phyloP scores from a whole-genome alignment of 2,888 invertebrate genomes.

The Caprella mutica region DNA sequence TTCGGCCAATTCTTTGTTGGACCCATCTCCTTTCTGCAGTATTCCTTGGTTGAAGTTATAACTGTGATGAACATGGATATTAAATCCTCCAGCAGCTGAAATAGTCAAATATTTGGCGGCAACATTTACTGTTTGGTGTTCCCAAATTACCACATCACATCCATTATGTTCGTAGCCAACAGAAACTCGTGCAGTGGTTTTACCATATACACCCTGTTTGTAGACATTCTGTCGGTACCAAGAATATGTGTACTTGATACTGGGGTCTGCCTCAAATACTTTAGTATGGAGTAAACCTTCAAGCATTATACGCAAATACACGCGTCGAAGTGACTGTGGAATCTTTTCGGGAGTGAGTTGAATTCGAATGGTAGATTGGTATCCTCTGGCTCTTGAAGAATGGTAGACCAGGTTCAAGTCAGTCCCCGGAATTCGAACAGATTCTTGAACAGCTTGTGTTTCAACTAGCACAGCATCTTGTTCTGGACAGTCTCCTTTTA shows the following conservation, averaged over 20 bases:
- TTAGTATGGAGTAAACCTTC: constrained; percentile 89
- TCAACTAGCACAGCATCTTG: constrained; percentile 80
- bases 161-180: constrained; percentile 88
- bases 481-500: constrained; percentile 88
- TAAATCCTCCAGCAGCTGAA: constrained; percentile 96
- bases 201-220: constrained; percentile 43
- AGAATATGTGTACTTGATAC: constrained; percentile 91
- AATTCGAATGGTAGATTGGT: constrained; percentile 79
- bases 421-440: constrained; percentile 84
- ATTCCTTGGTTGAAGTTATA: constrained; percentile 97
- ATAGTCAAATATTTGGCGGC: constrained; percentile 94
- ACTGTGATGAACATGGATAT: constrained; percentile 93
- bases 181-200: constrained; percentile 44
- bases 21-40: constrained; percentile 93
- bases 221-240: constrained; percentile 97
- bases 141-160: constrained; percentile 80
- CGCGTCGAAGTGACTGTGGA: constrained; percentile 66
- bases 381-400: constrained; percentile 84
- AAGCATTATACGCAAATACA: constrained; percentile 82
- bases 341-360: constrained; percentile 77
- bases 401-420: constrained; percentile 92
- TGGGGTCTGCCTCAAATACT: constrained; percentile 88
- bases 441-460: constrained; percentile 85
- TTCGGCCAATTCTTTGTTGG: constrained; percentile 84
- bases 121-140: constrained; percentile 81